Evolutionary conservation across 2,888 invertebrate genomes (phyloP), one percentile per base, ranked within the genome.

Genomic region (Hedychridium roseum): DNA sequence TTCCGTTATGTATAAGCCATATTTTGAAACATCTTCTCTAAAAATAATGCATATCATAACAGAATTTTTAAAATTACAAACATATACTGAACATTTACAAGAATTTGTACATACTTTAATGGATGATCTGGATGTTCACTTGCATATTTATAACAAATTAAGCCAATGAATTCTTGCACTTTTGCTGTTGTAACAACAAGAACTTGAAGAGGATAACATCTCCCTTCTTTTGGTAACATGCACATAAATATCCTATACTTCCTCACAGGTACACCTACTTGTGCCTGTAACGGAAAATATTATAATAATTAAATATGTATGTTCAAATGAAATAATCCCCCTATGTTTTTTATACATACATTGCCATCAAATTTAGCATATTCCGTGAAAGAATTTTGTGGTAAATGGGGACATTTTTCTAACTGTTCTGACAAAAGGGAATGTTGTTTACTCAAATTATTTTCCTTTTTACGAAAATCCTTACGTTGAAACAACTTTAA

Each of bases 361-460:
- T 88, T 90, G 54, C 96, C 96, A 82, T 97, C 96, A 79, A 91
- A 97, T 79, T 90, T 91, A 2, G 94, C 91, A 82, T 89, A 97
- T 70, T 92, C 91, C 54, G 90, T 84, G 79, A 91, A 97, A 40
- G 94, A 93, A 79, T 95, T 93, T 68, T 89, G 86, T 1, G 91
- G 90, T 52, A 90, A 80, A 66, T 87, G 85, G 0, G 90, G 90
- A 60, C 88, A 90, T 65, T 89, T 88, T 61, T 88, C 86, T 34
- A 97, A 77, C 62, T 91, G 89, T 66, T 90, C 86, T 0, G 91
- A 82, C 32, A 97, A 80, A 50, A 88, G 80, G 17, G 94, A 94
- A 40, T 58, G 76, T 80, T 58, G 76, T 70, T 64, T 75, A 6
- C 44, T 50, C 4, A 43, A 43, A 11, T 52, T 50, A 9, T 53